Evolutionary conservation across 1,140 invertebrate species (phyloP).

Genomic region (Fopius arisanus): DNA sequence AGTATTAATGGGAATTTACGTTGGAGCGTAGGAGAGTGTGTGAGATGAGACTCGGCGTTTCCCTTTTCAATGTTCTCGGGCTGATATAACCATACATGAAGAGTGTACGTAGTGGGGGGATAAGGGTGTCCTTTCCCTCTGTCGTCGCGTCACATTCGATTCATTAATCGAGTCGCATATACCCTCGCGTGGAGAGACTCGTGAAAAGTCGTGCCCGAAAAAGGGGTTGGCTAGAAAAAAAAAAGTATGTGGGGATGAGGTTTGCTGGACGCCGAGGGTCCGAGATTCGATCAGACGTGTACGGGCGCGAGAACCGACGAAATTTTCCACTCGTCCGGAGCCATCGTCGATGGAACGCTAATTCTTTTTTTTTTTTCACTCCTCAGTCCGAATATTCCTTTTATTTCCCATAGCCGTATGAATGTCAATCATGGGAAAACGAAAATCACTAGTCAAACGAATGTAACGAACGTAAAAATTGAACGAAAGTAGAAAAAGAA

Average conservation of each 20-base stretch:
- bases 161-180: constrained; percentile 32
- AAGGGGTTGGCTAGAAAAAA: constrained; percentile 6
- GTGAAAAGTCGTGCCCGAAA: constrained; percentile 11
- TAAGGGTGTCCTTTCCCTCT: constrained; percentile 28
- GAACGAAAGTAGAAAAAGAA: background rate
- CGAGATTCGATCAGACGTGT: constrained; percentile 19
- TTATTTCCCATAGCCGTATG: background rate
- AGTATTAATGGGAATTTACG: constrained; percentile 53
- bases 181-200: background rate
- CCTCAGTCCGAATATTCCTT: background rate
- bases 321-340: background rate
- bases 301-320: background rate
- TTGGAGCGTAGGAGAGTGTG: constrained; percentile 21
- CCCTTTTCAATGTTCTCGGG: constrained; percentile 23
- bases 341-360: background rate
- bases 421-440: constrained; percentile 3
- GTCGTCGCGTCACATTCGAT: constrained; percentile 29
- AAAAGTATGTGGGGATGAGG: background rate
- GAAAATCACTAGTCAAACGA: background rate
- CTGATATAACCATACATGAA: constrained; percentile 1
- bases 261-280: constrained; percentile 14
- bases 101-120: background rate
- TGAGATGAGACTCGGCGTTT: constrained; percentile 5
- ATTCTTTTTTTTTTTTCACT: constrained; percentile 1
- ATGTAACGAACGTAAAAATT: background rate